These are phyloP conservation scores for Xenus cinereus DNA, from an alignment of 2,113 vertebrate genomes.

Conservation along the genomic window DNA sequence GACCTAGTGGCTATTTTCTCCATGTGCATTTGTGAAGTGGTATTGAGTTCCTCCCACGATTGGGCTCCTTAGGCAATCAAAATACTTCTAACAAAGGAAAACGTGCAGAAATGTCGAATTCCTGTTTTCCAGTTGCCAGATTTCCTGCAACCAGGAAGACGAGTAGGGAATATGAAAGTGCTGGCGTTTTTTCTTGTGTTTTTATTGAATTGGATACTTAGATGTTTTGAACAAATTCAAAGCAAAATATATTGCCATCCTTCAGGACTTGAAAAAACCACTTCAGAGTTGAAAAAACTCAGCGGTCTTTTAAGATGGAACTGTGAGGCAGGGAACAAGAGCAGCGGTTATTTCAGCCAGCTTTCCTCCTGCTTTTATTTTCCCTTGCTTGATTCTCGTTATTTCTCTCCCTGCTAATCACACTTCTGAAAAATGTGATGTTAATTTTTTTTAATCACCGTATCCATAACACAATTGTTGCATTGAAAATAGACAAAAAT, in stretches of 20 bases:
- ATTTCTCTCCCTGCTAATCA: background rate
- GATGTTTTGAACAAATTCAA: slow-evolving; percentile 6
- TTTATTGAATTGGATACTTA: background rate
- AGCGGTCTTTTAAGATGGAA: background rate
- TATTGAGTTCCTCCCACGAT: background rate
- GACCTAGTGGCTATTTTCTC: background rate
- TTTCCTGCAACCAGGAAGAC: background rate
- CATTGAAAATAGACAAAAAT: background rate
- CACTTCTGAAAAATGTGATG: background rate
- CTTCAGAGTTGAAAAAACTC: background rate
- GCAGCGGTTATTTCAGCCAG: background rate
- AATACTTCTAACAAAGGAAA: slow-evolving; percentile 2
- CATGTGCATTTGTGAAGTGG: background rate
- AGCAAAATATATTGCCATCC: background rate
- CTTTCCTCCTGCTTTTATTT: background rate
- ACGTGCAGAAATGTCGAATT: background rate
- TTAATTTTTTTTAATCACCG: background rate
- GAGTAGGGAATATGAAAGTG: background rate
- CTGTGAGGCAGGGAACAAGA: background rate
- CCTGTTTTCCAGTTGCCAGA: background rate
- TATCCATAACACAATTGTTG: background rate
- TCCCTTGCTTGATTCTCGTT: background rate
- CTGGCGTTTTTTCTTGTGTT: background rate
- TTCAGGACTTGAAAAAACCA: background rate
- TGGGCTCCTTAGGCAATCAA: background rate